Percentiles rank a stretch among this genome's conserved stretches.
These are phyloP conservation scores for Rousettus madagascariensis DNA, from an alignment of 2,797 vertebrate genomes.

Conservation along the genomic window DNA sequence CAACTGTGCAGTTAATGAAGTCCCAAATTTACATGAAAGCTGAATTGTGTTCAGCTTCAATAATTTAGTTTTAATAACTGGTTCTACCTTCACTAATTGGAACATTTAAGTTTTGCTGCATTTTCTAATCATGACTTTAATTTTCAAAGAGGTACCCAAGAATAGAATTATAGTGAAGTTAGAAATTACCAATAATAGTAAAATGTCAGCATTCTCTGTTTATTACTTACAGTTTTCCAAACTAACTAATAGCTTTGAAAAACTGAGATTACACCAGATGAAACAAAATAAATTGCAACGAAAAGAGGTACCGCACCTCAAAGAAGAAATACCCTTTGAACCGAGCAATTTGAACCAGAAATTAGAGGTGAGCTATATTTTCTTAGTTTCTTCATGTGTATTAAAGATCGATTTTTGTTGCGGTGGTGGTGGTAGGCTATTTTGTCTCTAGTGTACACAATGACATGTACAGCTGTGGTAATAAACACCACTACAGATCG, in stretches of 20 bases:
- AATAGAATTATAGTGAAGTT: constrained; percentile 32
- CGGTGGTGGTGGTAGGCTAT: background rate
- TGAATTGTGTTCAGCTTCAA: constrained; percentile 55
- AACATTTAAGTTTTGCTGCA: constrained; percentile 55
- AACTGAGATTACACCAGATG: constrained; percentile 81
- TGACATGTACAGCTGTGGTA: background rate
- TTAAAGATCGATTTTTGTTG: background rate
- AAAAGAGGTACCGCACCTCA: constrained; percentile 43
- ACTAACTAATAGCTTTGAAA: constrained; percentile 84
- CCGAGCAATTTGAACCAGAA: constrained; percentile 77
- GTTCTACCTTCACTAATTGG: constrained; percentile 63
- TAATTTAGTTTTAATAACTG: constrained; percentile 69
- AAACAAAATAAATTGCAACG: constrained; percentile 73
- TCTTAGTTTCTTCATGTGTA: background rate
- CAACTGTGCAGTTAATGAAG: constrained; percentile 58
- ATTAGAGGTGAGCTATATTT: constrained; percentile 82
- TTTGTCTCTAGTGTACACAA: background rate
- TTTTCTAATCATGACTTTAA: constrained; percentile 55
- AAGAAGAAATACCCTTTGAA: constrained; percentile 73
- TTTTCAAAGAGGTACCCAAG: constrained; percentile 23
- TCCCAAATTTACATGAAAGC: constrained; percentile 60
- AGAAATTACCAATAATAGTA: constrained; percentile 15
- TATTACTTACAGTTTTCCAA: constrained; percentile 83
- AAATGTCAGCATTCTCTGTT: constrained; percentile 60
- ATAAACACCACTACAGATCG: background rate